A percentile compares a stretch with the other conserved stretches of the same genome.
Conservation (phyloP, 2,888 invertebrate species). For the Dioctria linearis region DNA sequence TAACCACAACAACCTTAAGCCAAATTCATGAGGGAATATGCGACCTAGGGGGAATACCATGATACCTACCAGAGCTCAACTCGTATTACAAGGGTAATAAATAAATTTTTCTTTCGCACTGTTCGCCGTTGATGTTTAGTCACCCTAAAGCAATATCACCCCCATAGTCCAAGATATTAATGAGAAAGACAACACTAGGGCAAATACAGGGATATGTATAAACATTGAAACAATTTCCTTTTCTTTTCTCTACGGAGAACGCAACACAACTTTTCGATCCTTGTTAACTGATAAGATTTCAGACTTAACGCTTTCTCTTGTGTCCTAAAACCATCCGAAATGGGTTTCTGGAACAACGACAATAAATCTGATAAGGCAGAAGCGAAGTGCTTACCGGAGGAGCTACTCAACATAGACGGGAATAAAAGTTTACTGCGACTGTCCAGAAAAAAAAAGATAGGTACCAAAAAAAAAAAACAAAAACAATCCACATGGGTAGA, state of each 20-base stretch:
- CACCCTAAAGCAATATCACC: conserved; percentile 24
- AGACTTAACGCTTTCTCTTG: conserved; percentile 26
- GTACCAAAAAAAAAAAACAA: neutral
- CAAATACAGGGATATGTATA: neutral
- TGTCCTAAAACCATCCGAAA: conserved; percentile 25
- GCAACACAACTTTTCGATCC: conserved; percentile 18
- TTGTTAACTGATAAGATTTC: conserved; percentile 41
- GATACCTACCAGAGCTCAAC: neutral
- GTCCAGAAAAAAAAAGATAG: neutral
- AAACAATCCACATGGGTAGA: neutral
- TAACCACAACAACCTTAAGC: conserved; percentile 16
- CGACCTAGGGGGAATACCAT: neutral
- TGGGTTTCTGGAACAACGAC: conserved; percentile 8
- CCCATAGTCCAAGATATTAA: neutral
- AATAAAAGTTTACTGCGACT: conserved; percentile 10
- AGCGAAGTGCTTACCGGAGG: conserved; percentile 26
- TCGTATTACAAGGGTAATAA: conserved; percentile 12
- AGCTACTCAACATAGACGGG: conserved; percentile 11
- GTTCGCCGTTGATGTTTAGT: neutral
- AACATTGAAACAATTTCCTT: conserved; percentile 21
- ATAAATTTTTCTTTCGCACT: conserved; percentile 36
- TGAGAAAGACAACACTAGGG: neutral
- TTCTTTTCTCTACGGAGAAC: conserved; percentile 12
- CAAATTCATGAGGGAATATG: neutral
- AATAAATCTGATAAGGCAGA: conserved; percentile 39